phyloP scores from a whole-genome alignment of 53 echinoderm and acorn worm genomes.

The Temnopleurus reevesii region DNA sequence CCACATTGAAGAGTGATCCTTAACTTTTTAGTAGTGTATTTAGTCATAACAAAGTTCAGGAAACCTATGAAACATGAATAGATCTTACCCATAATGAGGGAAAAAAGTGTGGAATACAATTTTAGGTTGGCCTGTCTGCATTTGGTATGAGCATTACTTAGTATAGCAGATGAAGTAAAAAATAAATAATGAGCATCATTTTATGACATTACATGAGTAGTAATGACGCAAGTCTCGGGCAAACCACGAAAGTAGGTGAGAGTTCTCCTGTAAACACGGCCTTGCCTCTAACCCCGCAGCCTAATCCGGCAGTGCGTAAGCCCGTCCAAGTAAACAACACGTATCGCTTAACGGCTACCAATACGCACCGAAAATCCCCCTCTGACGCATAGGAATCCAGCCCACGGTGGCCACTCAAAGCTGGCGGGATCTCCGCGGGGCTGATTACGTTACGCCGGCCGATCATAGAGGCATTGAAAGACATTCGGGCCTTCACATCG shows the following conservation, averaged over 20 bases:
- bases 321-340: not conserved
- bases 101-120: too few relatives aligned
- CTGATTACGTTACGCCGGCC: constrained; percentile 21
- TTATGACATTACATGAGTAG: not conserved
- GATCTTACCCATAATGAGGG: too few relatives aligned
- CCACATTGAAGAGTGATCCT: too few relatives aligned
- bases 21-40: too few relatives aligned
- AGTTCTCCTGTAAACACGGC: not conserved
- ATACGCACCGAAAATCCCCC: not conserved
- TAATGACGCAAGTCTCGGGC: not conserved
- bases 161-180: too few relatives aligned
- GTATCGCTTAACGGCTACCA: constrained; percentile 26
- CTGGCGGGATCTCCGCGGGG: not conserved
- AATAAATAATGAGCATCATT: too few relatives aligned
- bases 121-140: too few relatives aligned
- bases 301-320: not conserved
- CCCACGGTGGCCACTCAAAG: not conserved
- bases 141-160: too few relatives aligned
- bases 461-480: not conserved
- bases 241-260: not conserved
- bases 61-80: too few relatives aligned
- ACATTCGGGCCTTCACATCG: not conserved
- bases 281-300: not conserved
- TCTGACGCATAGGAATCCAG: constrained; percentile 11
- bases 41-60: too few relatives aligned